Evolutionary conservation across 2,113 vertebrate species (phyloP), one percentile per base, ranked within the genome.

Genomic region (Haemorhous mexicanus): DNA sequence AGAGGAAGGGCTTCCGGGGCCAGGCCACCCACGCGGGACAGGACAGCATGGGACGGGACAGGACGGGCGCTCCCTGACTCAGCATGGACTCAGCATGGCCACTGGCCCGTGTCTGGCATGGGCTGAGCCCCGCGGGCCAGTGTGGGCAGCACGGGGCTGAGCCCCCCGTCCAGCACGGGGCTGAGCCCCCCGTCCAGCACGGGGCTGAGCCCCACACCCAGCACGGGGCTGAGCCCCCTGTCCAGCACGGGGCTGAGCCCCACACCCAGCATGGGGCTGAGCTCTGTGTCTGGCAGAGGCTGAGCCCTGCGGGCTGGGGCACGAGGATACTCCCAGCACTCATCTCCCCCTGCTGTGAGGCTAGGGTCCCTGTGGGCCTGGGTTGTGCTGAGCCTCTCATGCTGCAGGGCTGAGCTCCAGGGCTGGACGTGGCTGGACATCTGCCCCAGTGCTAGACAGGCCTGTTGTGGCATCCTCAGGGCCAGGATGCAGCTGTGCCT

Each of bases 1-100:
- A 90, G 61, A 87, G 94, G 96, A 94, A 96, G 37, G 90, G 88
- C 75, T 93, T 96, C 95, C 88, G 67, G 90, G 94, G 85, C 91
- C 90, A 47, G 66, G 95, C 92, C 92, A 66, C 94, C 96, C 90
- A 82, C 92, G 5, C 82, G 28, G 76, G 89, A 92, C 56, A 5
- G 26, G 66, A 62, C 0, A 1, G 55, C 33, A 26, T 10, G n/a
- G 58, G 68, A 47, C 1, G 14, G 59, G 55, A 41, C 32, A 22
- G 67, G 63, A 55, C 26, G 1, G 52, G 59, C 1, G 0, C 24
- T 55, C 41, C 8, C 16, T 82, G 93, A 85, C 70, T 90, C 93
- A 90, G 84, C 59, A 6, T 1, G 12, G 49, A 85, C 70, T 87
- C 93, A 90, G 84, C 59, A 6, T 1, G 10, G 56, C 63, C 35